These are phyloP conservation scores for Scomber scombrus DNA, from an alignment of 2,113 vertebrate species.

Conservation along the genomic window DNA sequence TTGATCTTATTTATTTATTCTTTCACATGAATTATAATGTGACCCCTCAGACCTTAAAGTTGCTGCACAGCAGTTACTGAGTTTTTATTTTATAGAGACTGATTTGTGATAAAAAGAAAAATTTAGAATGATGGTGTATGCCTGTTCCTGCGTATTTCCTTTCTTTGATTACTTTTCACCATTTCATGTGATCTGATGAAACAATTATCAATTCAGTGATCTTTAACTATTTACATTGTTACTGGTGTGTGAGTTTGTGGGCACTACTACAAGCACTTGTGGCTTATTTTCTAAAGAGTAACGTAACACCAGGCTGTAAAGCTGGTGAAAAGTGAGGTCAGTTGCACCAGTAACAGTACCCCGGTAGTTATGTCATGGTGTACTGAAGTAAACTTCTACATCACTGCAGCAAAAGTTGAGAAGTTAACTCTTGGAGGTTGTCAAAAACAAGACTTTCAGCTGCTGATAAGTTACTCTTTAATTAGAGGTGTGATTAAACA, in stretches of 20 bases:
- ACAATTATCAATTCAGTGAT: conserved; percentile 14
- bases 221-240: background rate
- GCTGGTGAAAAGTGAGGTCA: background rate
- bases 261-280: background rate
- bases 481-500: conserved; percentile 43
- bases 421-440: background rate
- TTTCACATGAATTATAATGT: too few relatives aligned
- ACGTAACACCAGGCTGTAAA: background rate
- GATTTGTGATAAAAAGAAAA: too few relatives aligned
- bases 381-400: background rate
- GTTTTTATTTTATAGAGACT: background rate
- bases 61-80: background rate
- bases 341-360: background rate
- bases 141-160: background rate
- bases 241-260: background rate
- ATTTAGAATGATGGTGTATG: background rate
- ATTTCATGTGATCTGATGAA: conserved; percentile 26
- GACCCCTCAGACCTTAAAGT: too few relatives aligned
- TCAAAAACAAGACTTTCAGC: conserved; percentile 8
- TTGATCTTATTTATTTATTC: too few relatives aligned
- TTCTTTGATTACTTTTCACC: background rate
- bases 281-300: background rate
- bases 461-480: conserved; percentile 26
- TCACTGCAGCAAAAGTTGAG: conserved; percentile 16
- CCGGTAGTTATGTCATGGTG: background rate